phyloP scores from a whole-genome alignment of 2,797 vertebrate species.

The Squalus acanthias region DNA sequence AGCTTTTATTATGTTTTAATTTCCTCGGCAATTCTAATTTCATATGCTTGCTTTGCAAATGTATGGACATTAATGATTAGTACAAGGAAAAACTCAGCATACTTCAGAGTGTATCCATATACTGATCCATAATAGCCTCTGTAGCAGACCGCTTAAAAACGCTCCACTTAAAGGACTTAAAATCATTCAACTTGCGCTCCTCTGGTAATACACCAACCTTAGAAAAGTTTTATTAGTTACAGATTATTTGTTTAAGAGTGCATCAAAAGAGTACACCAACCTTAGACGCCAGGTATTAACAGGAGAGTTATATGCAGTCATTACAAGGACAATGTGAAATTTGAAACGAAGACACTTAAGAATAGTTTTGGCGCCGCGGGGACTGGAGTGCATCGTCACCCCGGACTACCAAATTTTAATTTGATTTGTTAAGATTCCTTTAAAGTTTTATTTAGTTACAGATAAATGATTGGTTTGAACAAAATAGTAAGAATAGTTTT shows the following conservation, averaged over 20 bases:
- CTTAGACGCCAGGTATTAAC: neutral
- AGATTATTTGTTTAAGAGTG: no score
- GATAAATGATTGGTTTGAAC: no score
- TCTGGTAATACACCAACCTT: neutral
- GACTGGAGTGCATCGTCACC: no score
- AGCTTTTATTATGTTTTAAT: neutral
- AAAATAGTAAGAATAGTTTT: no score
- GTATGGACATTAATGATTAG: conserved; percentile 74
- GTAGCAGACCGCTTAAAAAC: neutral
- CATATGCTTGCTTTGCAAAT: conserved; percentile 50
- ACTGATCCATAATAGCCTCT: neutral
- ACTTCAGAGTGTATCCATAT: conserved; percentile 56
- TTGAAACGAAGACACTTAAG: neutral
- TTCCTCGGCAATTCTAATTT: neutral
- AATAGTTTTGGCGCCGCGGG: no score
- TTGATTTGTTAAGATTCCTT: no score
- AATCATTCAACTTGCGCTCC: neutral
- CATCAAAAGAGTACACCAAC: no score
- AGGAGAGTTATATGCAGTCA: neutral
- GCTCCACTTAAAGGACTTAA: no score
- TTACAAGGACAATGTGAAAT: neutral
- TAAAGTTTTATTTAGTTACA: no score
- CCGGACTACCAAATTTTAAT: no score
- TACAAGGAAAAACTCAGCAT: conserved; percentile 68
- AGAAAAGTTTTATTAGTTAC: no score